Percentiles rank a stretch among this genome's conserved stretches.
These are phyloP conservation scores for Drosophila seguyi DNA, from an alignment of 1,140 invertebrate species.

Conservation along the genomic window DNA sequence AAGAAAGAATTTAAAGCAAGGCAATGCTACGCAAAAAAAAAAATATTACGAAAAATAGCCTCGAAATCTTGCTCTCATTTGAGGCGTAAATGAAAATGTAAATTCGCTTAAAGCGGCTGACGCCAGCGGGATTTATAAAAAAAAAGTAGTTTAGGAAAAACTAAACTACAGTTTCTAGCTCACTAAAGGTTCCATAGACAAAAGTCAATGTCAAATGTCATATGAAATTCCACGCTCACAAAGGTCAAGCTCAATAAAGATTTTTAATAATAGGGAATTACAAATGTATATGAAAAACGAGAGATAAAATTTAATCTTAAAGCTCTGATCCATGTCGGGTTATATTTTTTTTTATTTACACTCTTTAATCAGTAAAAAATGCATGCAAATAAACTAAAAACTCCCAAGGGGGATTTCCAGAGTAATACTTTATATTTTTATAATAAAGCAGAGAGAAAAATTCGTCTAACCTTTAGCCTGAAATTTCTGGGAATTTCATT, in stretches of 20 bases:
- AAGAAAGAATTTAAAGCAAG: constrained; percentile 64
- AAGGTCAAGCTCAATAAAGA: background rate
- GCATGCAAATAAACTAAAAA: too few species aligned
- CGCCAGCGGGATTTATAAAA: constrained; percentile 35
- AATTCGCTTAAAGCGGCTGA: constrained; percentile 67
- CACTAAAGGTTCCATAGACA: constrained; percentile 19
- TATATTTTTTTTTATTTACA: too few species aligned
- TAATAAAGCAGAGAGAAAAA: too few species aligned
- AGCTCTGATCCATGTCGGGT: too few species aligned
- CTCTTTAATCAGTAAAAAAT: too few species aligned
- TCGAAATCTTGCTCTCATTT: constrained; percentile 72
- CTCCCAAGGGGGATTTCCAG: too few species aligned
- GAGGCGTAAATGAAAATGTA: constrained; percentile 78
- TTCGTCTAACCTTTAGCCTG: too few species aligned
- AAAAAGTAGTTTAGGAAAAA: background rate
- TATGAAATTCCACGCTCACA: constrained; percentile 28
- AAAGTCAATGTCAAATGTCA: constrained; percentile 48
- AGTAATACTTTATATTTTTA: too few species aligned
- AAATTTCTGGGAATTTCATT: too few species aligned
- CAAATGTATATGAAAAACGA: background rate
- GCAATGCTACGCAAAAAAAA: constrained; percentile 28
- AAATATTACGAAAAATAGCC: constrained; percentile 23
- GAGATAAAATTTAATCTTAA: too few species aligned
- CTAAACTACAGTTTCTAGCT: background rate
- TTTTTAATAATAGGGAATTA: background rate